Percentiles rank a stretch among this genome's conserved stretches.
These are phyloP conservation scores for Norana najaformis DNA, from an alignment of 2,888 invertebrate species.

Conservation along the genomic window DNA sequence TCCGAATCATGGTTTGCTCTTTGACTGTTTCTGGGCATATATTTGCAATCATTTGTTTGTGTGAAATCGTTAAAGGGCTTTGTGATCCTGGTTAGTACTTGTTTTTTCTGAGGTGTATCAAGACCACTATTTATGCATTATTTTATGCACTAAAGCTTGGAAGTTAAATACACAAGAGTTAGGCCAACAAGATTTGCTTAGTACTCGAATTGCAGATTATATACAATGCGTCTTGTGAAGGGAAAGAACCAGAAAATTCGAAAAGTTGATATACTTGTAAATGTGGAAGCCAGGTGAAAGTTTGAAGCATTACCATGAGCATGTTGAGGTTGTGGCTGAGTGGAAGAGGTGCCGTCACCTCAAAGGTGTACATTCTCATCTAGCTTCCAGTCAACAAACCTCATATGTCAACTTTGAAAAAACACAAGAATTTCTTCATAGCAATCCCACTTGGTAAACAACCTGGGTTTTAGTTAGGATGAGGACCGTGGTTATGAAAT, in stretches of 20 bases:
- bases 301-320: no score
- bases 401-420: neutral
- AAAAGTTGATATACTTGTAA: neutral
- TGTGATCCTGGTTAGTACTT: no score
- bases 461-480: neutral
- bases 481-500: neutral
- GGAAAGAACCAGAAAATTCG: neutral
- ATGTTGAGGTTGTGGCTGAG: no score
- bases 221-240: neutral
- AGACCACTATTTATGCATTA: neutral
- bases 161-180: neutral
- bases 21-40: neutral
- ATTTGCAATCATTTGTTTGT: neutral
- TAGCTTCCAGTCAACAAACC: neutral
- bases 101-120: neutral
- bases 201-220: neutral
- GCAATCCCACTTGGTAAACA: neutral
- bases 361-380: neutral
- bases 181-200: neutral
- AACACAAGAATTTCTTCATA: neutral
- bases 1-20: neutral
- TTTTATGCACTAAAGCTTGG: neutral
- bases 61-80: neutral
- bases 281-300: neutral
- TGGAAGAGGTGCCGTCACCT: no score